Evolutionary conservation across 1,140 invertebrate species (phyloP).

Genomic region (Leptinotarsa texana): DNA sequence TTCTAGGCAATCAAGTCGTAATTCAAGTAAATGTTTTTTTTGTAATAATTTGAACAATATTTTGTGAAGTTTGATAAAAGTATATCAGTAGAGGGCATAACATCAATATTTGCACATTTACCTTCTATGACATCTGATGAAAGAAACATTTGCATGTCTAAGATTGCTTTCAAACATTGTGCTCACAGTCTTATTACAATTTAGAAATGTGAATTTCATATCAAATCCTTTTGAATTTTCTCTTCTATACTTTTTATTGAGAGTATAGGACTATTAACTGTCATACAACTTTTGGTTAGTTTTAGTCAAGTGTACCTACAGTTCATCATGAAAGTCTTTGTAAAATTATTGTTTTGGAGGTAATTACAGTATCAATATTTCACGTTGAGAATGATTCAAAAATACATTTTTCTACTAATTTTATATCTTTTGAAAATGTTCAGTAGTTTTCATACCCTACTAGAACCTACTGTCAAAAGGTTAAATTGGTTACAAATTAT

Average conservation of each 20-base stretch:
- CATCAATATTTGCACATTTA: too few species aligned
- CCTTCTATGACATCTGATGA: too few species aligned
- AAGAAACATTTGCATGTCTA: too few species aligned
- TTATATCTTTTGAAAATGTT: neutral
- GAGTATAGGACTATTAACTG: too few species aligned
- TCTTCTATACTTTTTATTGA: too few species aligned
- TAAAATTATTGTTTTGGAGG: neutral
- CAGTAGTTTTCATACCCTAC: neutral
- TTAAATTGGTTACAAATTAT: constrained; percentile 5
- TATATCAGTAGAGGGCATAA: neutral
- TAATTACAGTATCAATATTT: neutral
- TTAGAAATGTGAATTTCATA: too few species aligned
- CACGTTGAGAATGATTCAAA: neutral
- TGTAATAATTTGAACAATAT: neutral
- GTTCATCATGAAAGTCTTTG: neutral
- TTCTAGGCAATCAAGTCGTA: neutral
- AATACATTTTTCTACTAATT: neutral
- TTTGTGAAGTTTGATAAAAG: neutral
- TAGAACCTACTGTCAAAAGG: neutral
- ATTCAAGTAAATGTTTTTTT: neutral
- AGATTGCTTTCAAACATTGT: too few species aligned
- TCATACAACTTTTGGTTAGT: too few species aligned
- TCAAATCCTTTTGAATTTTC: too few species aligned
- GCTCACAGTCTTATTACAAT: too few species aligned
- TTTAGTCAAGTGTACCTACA: neutral